Base-by-base conservation (phyloP, 1,140 invertebrate species). In the Bombus picipes region DNA sequence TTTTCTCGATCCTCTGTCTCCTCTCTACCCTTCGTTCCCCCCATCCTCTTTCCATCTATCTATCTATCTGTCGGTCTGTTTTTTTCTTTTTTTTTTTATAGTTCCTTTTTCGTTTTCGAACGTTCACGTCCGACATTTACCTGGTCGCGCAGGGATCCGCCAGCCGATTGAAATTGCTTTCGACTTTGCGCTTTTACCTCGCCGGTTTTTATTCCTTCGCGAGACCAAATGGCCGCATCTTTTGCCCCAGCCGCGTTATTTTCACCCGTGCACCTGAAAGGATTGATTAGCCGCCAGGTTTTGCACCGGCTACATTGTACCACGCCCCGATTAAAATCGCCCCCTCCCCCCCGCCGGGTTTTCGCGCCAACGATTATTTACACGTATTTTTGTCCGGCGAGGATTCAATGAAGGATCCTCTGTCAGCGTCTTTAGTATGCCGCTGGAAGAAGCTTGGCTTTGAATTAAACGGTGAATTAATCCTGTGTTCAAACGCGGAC, bases 121-220 rank as follows among this genome's bases (percentile, higher is more conserved):
- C 37, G 74, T 89, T 74, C 75, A 75, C 83, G 87, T 81, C 53
- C 47, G 81, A 80, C 85, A 74, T 87, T 82, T 83, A 81, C 65
- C 84, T 83, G 88, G 15, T 53, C 47, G 47, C 47, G 47, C 18
- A 8, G 37, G 59, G 74, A 47, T 39, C 28, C 66, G 15, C 66
- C 53, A 32, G 41, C 81, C 72, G 87, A 88, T 89, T 73, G 85
- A 82, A 89, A 89, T 89, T 89, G 87, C 79, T 70, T 83, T 86
- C 87, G 78, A 89, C 87, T 84, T 76, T 43, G 81, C 75, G 75
- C 85, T 89, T 89, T 87, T 82, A 81, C 53, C 39, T 68, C 78
- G 85, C 72, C 68, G 13, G 70, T 86, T 76, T 73, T 88, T 89
- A 59, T 59, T 75, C 43, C n/a, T 68, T 65, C 75, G 47, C 83